Base-by-base conservation (phyloP, 1,140 invertebrate species). In the Brachionus rubens region DNA sequence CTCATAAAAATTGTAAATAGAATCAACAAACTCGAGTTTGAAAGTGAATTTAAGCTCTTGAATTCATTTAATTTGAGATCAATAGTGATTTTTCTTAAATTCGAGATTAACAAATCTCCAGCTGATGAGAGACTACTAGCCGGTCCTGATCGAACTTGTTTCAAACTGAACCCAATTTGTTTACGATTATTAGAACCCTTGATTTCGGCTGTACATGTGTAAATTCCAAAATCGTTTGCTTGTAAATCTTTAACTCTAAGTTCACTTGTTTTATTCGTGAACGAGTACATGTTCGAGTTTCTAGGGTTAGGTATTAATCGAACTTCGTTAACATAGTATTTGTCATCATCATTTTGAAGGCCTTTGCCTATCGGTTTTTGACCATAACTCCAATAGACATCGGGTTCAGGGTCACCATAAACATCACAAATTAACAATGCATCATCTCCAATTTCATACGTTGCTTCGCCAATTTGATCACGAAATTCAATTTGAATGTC, bases 351-450 rank as follows among this genome's bases (percentile, higher is more conserved):
- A 24, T 48, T 54, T 12, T 28, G 28, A 4, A 72, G 19, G 2
- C 46, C 68, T 19, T 72, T 72, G 14, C 50, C 68, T 40, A 72
- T 72, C 0, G 68, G 68, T n/a, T 72, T 72, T 50, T 72, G 46
- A 4, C 68, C 68, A 72, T 28, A 72, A 24, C 21, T 50, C 68
- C 68, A 72, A 14, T 72, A 72, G 19, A 72, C 68, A 1, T 50
- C 46, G 16, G 68, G 68, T 33, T 72, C 68, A 19, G 68, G 68
- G 19, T 72, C 68, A 9, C 68, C 68, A 24, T 72, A 72, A 2
- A 72, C 68, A 52, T 72, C 68, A 28, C 68, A 72, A 12, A 72
- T 72, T 4, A 72, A 36, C 14, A 72, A 21, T 1, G 68, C 68
- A 54, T 72, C 68, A 26, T 40, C 46, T 3, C 47, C 46, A n/a